These are phyloP conservation scores for Abrostola triplasia DNA, from an alignment of 2,888 invertebrate genomes.

Conservation along the genomic window DNA sequence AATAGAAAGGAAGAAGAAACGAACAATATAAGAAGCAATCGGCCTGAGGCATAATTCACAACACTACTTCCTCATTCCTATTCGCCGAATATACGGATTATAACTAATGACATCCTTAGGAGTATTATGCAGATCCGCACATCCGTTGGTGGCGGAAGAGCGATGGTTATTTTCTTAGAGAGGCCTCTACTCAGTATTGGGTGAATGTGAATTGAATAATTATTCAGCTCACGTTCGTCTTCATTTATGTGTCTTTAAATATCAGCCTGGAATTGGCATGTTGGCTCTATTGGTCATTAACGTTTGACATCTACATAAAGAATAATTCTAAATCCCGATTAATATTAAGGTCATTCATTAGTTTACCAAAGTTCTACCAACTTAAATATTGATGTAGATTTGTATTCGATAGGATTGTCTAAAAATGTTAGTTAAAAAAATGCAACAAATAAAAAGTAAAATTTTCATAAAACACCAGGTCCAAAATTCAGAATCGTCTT, in stretches of 20 bases:
- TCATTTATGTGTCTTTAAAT: background rate
- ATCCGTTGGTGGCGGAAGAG: slow-evolving; percentile 13
- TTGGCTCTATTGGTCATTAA: too few relatives aligned
- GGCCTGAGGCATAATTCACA: background rate
- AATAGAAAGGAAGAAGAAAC: background rate
- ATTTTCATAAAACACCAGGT: too few relatives aligned
- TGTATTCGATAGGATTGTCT: too few relatives aligned
- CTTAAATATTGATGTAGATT: too few relatives aligned
- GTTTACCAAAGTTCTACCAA: too few relatives aligned
- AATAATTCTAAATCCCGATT: too few relatives aligned
- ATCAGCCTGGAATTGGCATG: background rate
- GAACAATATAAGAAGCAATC: background rate
- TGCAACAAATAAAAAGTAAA: too few relatives aligned
- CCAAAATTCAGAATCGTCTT: too few relatives aligned
- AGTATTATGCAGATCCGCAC: slow-evolving; percentile 19
- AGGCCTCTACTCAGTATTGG: slow-evolving; percentile 1
- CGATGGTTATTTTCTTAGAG: slow-evolving; percentile 25
- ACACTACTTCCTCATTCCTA: background rate
- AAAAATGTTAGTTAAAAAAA: too few relatives aligned
- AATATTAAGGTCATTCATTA: too few relatives aligned
- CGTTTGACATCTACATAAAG: too few relatives aligned
- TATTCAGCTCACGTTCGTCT: background rate
- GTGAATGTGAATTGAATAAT: slow-evolving; percentile 14
- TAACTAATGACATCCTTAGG: slow-evolving; percentile 17
- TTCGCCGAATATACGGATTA: slow-evolving; percentile 4